Base-by-base conservation (phyloP, 2,888 invertebrate genomes). In the Parapristionchus giblindavisi region DNA sequence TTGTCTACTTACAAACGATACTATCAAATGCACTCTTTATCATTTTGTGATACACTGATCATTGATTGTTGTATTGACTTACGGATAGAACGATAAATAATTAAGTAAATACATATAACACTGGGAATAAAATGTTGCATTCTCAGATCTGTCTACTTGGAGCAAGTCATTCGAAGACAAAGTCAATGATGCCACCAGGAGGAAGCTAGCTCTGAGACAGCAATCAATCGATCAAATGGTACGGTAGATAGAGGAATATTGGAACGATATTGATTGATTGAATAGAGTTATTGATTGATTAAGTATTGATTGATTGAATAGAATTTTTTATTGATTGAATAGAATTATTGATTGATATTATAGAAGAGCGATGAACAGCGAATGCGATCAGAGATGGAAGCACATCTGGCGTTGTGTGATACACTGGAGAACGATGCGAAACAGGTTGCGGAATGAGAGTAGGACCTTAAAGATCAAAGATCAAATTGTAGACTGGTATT, bases 351-450 rank as follows among this genome's bases (percentile, higher is more conserved):
- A n/a, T n/a, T n/a, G 14, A n/a, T 43, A 17, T 52, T 68, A 14
- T 65, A 77, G 63, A 79, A 77, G 74, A 75, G 77, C 17, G 81
- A 83, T 29, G 79, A 78, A 51, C 80, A 82, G 52, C 54, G 75
- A 24, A 72, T 80, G 34, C 77, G 77, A n/a, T 77, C 80, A n/a
- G 83, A 83, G 58, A 61, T 81, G 74, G 83, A 83, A 52, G 76
- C 77, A 29, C 76, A 76, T 5, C 52, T 76, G 34, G 81, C 77
- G 2, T 56, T 82, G 4, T 38, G 75, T 34, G 76, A 81, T 32
- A 76, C 78, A n/a, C 51, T 83, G 72, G 79, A 78, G 61, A 68
- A 76, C 40, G 79, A 78, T n/a, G 70, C 60, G 11, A 60, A 11
- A 54, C 11, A 52, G 70, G 70, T n/a, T n/a, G n/a, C n/a, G n/a